Evolutionary conservation across 1,140 invertebrate species (phyloP).

Genomic region (Drosophila yakuba): DNA sequence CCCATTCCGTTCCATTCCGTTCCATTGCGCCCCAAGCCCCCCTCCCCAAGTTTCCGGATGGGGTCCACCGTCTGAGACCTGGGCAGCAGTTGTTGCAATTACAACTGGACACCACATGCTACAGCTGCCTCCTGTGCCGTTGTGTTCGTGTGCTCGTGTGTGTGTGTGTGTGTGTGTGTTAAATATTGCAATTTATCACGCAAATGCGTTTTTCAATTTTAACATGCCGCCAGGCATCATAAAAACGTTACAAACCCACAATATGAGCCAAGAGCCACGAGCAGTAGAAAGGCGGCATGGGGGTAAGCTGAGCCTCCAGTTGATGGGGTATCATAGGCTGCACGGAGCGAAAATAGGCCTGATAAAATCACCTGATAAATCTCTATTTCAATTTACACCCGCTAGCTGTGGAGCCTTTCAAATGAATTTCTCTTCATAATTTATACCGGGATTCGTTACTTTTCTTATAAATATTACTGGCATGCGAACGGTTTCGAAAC

Average conservation of each 20-base stretch:
- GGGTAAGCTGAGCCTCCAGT: slow-evolving; percentile 44
- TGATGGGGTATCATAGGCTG: slow-evolving; percentile 23
- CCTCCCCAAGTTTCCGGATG: slow-evolving; percentile 13
- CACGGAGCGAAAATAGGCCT: slow-evolving; percentile 1
- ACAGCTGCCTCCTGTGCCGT: slow-evolving; percentile 70
- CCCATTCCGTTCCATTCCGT: slow-evolving; percentile 29
- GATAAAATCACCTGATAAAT: slow-evolving; percentile 1
- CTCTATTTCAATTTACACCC: not conserved
- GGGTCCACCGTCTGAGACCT: slow-evolving; percentile 51
- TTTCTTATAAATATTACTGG: too few species aligned
- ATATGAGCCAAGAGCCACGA: slow-evolving; percentile 69
- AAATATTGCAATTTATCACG: slow-evolving; percentile 85
- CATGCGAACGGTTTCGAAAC: too few species aligned
- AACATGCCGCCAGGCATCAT: slow-evolving; percentile 84
- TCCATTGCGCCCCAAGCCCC: slow-evolving; percentile 12
- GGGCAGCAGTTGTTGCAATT: slow-evolving; percentile 77
- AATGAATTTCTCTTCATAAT: not conserved
- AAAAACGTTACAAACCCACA: slow-evolving; percentile 83
- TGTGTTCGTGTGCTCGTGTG: slow-evolving; percentile 62
- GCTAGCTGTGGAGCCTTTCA: too few species aligned
- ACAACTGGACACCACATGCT: slow-evolving; percentile 82
- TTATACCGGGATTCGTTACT: too few species aligned
- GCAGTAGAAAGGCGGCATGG: slow-evolving; percentile 38
- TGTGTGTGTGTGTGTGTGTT: slow-evolving; percentile 67
- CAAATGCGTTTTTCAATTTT: slow-evolving; percentile 85